phyloP scores from a whole-genome alignment of 2,888 invertebrate species.

The Diabrotica balteata region DNA sequence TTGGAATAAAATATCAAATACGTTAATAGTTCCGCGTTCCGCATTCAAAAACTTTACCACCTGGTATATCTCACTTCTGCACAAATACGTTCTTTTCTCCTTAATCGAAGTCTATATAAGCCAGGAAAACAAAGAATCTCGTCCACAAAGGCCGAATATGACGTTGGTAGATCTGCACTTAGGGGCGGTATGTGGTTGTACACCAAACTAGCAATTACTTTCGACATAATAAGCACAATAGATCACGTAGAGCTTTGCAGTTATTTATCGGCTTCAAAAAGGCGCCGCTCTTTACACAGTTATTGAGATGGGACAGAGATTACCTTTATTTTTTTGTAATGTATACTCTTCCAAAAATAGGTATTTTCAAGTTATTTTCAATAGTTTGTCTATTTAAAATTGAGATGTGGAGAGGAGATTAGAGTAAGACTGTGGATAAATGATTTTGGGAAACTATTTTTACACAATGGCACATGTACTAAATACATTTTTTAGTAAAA shows the following conservation, averaged over 20 bases:
- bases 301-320: slow-evolving; percentile 37
- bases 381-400: too few species aligned
- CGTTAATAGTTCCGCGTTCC: too few species aligned
- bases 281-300: slow-evolving; percentile 38
- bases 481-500: too few species aligned
- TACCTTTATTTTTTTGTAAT: slow-evolving; percentile 35
- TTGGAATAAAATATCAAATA: too few species aligned
- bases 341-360: slow-evolving; percentile 22
- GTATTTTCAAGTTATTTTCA: too few species aligned
- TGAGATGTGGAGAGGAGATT: too few species aligned
- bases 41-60: background rate
- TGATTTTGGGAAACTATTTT: too few species aligned
- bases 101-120: background rate
- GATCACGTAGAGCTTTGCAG: slow-evolving; percentile 42
- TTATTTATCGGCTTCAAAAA: slow-evolving; percentile 35
- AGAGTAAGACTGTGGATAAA: too few species aligned
- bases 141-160: slow-evolving; percentile 8
- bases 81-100: too few species aligned
- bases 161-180: slow-evolving; percentile 24
- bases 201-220: slow-evolving; percentile 45
- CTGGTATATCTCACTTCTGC: background rate
- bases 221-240: slow-evolving; percentile 43
- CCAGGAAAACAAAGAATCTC: slow-evolving; percentile 1
- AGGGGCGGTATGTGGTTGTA: slow-evolving; percentile 42
- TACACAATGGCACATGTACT: too few species aligned